These are phyloP conservation scores for Monomorium pharaonis DNA, from an alignment of 1,140 invertebrate species.

Conservation along the genomic window DNA sequence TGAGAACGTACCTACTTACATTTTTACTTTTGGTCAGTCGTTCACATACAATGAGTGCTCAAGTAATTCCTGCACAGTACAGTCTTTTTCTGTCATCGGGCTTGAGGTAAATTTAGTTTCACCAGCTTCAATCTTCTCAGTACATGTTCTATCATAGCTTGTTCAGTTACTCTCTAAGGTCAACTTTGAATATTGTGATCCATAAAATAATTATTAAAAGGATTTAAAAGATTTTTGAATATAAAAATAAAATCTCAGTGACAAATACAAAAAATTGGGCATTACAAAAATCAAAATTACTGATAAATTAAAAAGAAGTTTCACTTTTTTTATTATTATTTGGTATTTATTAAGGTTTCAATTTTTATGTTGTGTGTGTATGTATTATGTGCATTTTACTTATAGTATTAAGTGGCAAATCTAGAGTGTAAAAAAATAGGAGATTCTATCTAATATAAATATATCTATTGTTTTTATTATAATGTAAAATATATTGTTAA, in stretches of 20 bases:
- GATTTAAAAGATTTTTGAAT: not conserved
- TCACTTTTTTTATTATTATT: not conserved
- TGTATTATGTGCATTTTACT: not conserved
- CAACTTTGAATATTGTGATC: not conserved
- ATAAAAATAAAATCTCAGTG: conserved; percentile 10
- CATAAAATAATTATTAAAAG: conserved; percentile 11
- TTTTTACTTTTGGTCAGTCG: conserved; percentile 6
- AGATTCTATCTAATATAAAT: not conserved
- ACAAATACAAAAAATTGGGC: not conserved
- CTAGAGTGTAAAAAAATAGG: not conserved
- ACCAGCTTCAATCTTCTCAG: conserved; percentile 80
- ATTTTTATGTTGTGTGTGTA: not conserved
- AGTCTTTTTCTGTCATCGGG: conserved; percentile 72
- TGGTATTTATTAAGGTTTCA: not conserved
- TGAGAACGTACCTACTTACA: not conserved
- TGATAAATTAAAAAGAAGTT: not conserved
- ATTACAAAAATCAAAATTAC: not conserved
- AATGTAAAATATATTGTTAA: no score
- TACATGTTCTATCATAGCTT: conserved; percentile 77
- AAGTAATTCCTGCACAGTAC: conserved; percentile 43
- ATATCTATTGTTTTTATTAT: no score
- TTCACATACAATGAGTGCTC: conserved; percentile 43
- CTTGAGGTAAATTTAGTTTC: conserved; percentile 84
- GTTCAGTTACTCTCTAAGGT: conserved; percentile 71
- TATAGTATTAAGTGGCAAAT: not conserved